Conservation (phyloP, 2,888 invertebrate genomes). For the Tanaodytes sp. region DNA sequence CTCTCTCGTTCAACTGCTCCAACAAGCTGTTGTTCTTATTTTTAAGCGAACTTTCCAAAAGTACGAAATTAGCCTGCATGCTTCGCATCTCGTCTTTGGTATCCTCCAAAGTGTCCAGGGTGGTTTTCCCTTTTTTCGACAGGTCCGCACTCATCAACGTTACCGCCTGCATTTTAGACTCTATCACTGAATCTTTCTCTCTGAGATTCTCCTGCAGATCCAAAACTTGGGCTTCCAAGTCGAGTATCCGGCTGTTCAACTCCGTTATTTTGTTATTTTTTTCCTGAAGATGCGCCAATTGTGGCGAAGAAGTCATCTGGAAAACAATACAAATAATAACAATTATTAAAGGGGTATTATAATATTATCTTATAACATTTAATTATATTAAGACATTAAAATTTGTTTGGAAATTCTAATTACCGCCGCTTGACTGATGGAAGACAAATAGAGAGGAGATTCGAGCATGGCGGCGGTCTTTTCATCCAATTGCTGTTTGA, state of each 20-base stretch:
- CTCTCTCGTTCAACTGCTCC: slow-evolving; percentile 76
- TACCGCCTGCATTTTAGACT: slow-evolving; percentile 85
- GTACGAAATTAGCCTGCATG: slow-evolving; percentile 85
- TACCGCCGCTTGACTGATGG: slow-evolving; percentile 62
- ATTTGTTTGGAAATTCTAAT: too few relatives aligned
- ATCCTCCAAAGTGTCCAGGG: slow-evolving; percentile 83
- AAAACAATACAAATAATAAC: slow-evolving; percentile 33
- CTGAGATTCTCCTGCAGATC: slow-evolving; percentile 88
- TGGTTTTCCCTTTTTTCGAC: slow-evolving; percentile 80
- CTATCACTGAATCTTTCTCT: slow-evolving; percentile 88
- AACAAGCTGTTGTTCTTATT: slow-evolving; percentile 78
- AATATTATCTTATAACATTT: too few relatives aligned
- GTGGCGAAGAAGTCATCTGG: slow-evolving; percentile 56
- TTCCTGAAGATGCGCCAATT: slow-evolving; percentile 74
- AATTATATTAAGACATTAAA: too few relatives aligned
- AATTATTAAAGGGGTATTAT: too few relatives aligned
- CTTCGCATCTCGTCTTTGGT: slow-evolving; percentile 86
- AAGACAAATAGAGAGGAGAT: slow-evolving; percentile 55
- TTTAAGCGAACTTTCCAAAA: slow-evolving; percentile 81
- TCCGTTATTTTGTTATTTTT: slow-evolving; percentile 80
- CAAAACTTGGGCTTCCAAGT: slow-evolving; percentile 83
- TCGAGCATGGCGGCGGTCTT: slow-evolving; percentile 65
- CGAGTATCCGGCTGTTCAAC: slow-evolving; percentile 80
- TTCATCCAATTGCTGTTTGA: slow-evolving; percentile 74
- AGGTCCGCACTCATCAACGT: slow-evolving; percentile 84